Evolutionary conservation across 2,113 vertebrate species (phyloP).

Genomic region (Toxostoma redivivum): DNA sequence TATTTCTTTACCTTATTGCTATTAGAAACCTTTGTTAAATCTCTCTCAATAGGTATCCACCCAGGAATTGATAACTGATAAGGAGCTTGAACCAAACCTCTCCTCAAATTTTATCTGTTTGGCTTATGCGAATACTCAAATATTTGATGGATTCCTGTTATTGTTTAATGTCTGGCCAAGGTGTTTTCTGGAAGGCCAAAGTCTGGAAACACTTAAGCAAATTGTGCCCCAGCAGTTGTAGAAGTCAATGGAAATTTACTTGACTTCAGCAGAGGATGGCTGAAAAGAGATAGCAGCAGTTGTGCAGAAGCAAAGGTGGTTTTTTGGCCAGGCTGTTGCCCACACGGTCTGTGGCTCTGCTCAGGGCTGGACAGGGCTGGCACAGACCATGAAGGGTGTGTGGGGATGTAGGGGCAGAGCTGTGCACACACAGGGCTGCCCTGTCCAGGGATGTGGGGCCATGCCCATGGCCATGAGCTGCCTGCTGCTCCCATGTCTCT

Average conservation of each 20-base stretch:
- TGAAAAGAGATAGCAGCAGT: background rate
- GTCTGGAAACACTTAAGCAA: slow-evolving; percentile 2
- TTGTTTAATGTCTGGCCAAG: background rate
- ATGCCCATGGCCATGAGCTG: rapidly evolving
- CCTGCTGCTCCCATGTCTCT: background rate
- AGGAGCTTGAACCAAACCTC: background rate
- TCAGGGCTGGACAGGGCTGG: background rate
- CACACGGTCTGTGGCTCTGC: background rate
- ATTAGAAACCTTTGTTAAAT: background rate
- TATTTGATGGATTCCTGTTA: background rate
- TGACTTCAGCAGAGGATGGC: background rate
- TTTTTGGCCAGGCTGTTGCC: background rate
- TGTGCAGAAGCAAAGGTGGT: background rate
- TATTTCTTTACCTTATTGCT: background rate
- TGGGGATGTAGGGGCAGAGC: background rate
- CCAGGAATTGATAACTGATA: background rate
- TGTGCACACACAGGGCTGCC: background rate
- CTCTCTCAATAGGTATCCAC: background rate
- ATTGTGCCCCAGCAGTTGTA: background rate
- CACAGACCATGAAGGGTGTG: background rate
- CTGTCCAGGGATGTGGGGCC: rapidly evolving
- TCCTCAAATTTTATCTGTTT: background rate
- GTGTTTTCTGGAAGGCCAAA: background rate
- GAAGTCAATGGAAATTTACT: slow-evolving; percentile 16
- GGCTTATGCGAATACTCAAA: background rate